Evolutionary conservation across 1,140 invertebrate species (phyloP).

Genomic region (Drosophila gunungcola): DNA sequence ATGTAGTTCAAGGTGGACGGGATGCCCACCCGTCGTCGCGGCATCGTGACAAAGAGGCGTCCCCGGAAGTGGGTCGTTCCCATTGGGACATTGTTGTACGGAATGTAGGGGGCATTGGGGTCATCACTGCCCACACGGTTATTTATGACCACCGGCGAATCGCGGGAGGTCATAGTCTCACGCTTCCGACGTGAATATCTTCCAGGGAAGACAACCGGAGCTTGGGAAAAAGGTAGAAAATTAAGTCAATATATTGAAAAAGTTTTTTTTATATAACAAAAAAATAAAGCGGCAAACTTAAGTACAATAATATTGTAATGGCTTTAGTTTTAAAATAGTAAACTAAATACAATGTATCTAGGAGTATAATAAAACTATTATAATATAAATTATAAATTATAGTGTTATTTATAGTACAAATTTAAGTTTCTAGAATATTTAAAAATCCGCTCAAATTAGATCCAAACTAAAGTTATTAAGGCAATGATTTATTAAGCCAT

Average conservation of each 20-base stretch:
- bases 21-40: slow-evolving; percentile 88
- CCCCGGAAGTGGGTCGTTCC: slow-evolving; percentile 88
- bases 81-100: slow-evolving; percentile 90
- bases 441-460: too few species aligned
- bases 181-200: slow-evolving; percentile 37
- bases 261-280: too few species aligned
- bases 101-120: slow-evolving; percentile 55
- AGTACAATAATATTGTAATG: too few species aligned
- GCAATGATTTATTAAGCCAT: too few species aligned
- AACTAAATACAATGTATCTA: too few species aligned
- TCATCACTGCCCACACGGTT: slow-evolving; percentile 12
- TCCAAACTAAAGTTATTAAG: too few species aligned
- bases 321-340: too few species aligned
- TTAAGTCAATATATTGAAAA: too few species aligned
- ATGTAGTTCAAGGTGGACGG: slow-evolving; percentile 90
- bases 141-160: slow-evolving; percentile 25
- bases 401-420: too few species aligned
- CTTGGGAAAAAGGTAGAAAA: slow-evolving; percentile 9
- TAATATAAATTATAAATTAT: too few species aligned
- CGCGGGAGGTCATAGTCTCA: slow-evolving; percentile 59
- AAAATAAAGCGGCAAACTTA: neutral
- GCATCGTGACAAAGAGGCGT: slow-evolving; percentile 90
- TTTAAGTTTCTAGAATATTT: too few species aligned
- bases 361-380: too few species aligned
- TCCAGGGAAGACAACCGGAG: slow-evolving; percentile 57